Base-by-base conservation (phyloP, 2,888 invertebrate species). In the Poecilus cupreus region DNA sequence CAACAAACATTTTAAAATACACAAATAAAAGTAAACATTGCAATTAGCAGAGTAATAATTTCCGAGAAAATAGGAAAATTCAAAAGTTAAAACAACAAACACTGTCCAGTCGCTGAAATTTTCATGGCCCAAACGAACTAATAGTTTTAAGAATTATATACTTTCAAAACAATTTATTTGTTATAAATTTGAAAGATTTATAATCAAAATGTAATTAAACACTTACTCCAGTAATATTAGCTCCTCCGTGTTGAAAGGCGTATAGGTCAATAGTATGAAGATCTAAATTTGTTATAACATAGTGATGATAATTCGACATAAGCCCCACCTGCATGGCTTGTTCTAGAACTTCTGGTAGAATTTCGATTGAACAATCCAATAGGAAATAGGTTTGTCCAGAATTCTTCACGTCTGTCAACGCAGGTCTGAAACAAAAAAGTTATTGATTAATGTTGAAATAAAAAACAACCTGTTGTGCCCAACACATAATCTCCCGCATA, bases 291-390 rank as follows among this genome's bases (percentile, higher is more conserved):
- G 95, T 95, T 77, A 97, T 92, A 68, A 97, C 91, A 85, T 94
- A 95, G 85, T 93, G 94, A 86, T 96, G 94, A 11, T 93, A 91
- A 84, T 95, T 94, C 8, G 95, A 95, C 91, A 97, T 93, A 85
- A 97, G 90, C 0, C 97, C 97, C 78, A 97, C 94, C 91, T 97
- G 96, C 88, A 96, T 95, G 0, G 96, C 95, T 90, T 96, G 94
- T 77, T 88, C 86, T 2, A 95, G 88, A 10, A 94, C 90, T 64
- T 91, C 90, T 0, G 90, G 88, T 43, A 94, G 88, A 54, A 91
- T 91, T 0, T 93, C 92, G 81, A 90, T 90, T 0, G 92, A 91
- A 85, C 96, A 96, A 84, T 95, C 94, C 6, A 97, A 89, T 13
- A 97, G 90, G 82, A 96, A 93, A 83, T 94, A 93, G 0, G 91